Evolutionary conservation across 2,797 vertebrate genomes (phyloP), one percentile per base, ranked within the genome.

Genomic region (Girardinus metallicus): DNA sequence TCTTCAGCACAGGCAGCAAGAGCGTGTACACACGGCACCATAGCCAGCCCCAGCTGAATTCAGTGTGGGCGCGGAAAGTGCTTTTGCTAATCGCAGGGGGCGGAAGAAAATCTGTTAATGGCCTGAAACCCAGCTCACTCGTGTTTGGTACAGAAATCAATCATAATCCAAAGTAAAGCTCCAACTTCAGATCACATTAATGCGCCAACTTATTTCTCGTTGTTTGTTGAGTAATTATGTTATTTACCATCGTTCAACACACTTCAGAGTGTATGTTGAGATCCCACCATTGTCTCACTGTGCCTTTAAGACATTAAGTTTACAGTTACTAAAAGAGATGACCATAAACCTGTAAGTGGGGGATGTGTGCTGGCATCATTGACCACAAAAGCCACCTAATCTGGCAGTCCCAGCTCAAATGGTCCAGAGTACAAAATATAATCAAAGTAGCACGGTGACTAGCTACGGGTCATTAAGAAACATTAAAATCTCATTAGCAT

Each of bases 401-500:
- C 85, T 73, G 75, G 80, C 70, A 79, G 74, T 76, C 74, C 76
- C 1, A 80, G 57, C 80, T 87, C 83, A 91, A 90, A 93, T 90
- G 82, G 81, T 68, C 85, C 81, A 80, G 75, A 88, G 57, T 80
- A 75, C 80, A 78, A 87, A 87, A 82, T 78, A 86, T 70, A 88
- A 90, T 84, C 85, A 78, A 68, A 78, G 77, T 44, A 51, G 84
- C 80, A 80, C 83, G 79, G 81, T 83, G 46, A 77, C 82, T 75
- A 81, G 79, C 57, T 51, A 79, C 44, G 62, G 79, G 73, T 88
- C 91, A 92, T 93, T 91, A 93, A 89, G 85, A 89, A 83, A 83
- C 91, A 94, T 95, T 92, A 92, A 91, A 94, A 91, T 73, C 84
- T 85, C 91, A 91, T 94, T 92, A 91, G 73, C 78, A 74, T 84